phyloP scores from a whole-genome alignment of 2,888 invertebrate species.

The Tenthredo mesomela region DNA sequence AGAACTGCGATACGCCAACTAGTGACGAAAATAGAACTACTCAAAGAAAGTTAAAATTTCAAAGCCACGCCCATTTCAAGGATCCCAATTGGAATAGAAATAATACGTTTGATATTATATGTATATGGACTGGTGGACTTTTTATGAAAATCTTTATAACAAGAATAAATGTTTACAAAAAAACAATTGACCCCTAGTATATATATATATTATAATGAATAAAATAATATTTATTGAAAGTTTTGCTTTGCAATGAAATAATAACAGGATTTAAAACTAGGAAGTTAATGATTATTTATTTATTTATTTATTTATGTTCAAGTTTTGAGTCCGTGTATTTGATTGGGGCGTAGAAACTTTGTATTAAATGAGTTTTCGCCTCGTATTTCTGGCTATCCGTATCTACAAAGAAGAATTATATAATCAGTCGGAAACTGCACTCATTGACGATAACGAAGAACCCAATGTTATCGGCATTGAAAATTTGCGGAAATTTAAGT shows the following conservation, averaged over 20 bases:
- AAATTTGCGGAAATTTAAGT: neutral
- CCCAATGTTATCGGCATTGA: neutral
- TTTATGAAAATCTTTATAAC: neutral
- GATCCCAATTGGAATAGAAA: too few relatives aligned
- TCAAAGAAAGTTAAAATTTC: too few relatives aligned
- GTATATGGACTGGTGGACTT: neutral
- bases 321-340: neutral
- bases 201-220: too few relatives aligned
- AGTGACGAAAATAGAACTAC: too few relatives aligned
- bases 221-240: neutral
- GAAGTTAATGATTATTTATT: neutral
- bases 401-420: constrained; percentile 36
- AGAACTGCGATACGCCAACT: too few relatives aligned
- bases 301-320: constrained; percentile 10
- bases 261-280: constrained; percentile 10
- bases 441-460: neutral
- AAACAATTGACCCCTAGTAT: neutral
- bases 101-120: too few relatives aligned
- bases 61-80: too few relatives aligned
- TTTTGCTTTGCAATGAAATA: neutral
- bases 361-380: neutral
- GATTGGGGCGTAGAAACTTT: constrained; percentile 7
- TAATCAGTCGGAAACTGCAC: neutral
- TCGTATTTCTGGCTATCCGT: constrained; percentile 23
- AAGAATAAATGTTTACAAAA: neutral